Evolutionary conservation across 23 tunicate species (phyloP).

Genomic region (Trididemnum miniatum): DNA sequence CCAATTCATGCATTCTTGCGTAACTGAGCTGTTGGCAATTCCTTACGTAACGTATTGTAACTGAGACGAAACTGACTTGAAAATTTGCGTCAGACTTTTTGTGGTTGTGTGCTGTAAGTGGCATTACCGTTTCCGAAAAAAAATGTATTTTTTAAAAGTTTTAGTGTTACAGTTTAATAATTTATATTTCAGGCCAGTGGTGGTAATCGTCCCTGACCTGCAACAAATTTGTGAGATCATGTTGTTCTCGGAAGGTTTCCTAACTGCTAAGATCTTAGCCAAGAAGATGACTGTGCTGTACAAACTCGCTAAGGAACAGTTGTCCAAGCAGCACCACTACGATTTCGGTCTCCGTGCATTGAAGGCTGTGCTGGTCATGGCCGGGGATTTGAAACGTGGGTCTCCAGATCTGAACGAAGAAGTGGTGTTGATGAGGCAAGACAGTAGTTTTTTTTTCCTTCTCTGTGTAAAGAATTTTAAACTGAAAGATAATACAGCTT

Average conservation of each 20-base stretch:
- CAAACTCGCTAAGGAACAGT: slow-evolving; percentile 97
- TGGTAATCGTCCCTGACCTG: slow-evolving; percentile 96
- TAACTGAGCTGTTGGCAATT: too few species aligned
- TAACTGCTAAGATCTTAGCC: slow-evolving; percentile 93
- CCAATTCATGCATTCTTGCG: too few species aligned
- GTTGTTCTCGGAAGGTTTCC: slow-evolving; percentile 96
- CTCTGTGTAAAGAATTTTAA: too few species aligned
- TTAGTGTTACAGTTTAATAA: too few species aligned
- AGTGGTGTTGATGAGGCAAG: slow-evolving; percentile 90
- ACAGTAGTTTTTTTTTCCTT: neutral
- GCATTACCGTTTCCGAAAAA: too few species aligned
- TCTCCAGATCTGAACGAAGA: slow-evolving; percentile 94
- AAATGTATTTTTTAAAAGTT: too few species aligned
- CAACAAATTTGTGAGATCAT: slow-evolving; percentile 99
- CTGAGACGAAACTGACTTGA: too few species aligned
- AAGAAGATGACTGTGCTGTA: slow-evolving; percentile 98
- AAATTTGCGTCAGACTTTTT: too few species aligned
- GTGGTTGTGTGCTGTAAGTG: too few species aligned
- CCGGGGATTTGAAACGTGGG: slow-evolving; percentile 97
- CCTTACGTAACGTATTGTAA: too few species aligned
- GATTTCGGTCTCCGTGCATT: slow-evolving; percentile 98
- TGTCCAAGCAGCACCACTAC: slow-evolving; percentile 97
- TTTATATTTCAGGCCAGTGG: slow-evolving; percentile 82
- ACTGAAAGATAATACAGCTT: too few species aligned
- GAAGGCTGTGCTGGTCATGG: slow-evolving; percentile 96